Percentiles rank a stretch among this genome's conserved stretches.
phyloP scores from a whole-genome alignment of 2,113 vertebrate species.

The Pelecanus crispus region DNA sequence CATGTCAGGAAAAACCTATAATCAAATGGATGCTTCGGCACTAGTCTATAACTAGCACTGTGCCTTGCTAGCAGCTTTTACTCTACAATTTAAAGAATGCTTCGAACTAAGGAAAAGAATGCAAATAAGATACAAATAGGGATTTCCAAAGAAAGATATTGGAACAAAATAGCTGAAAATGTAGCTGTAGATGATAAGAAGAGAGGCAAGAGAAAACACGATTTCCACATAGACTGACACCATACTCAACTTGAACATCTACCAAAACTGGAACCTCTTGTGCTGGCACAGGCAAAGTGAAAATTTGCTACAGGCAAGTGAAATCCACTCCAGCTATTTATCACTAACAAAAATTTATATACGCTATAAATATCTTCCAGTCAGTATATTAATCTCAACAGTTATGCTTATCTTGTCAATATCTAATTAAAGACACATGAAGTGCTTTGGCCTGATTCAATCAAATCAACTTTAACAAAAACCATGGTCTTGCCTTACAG shows the following conservation, averaged over 20 bases:
- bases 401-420: neutral
- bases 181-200: neutral
- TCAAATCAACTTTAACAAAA: neutral
- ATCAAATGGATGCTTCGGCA: neutral
- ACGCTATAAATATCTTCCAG: neutral
- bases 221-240: neutral
- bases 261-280: neutral
- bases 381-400: neutral
- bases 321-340: neutral
- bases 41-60: neutral
- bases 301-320: neutral
- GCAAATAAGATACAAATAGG: neutral
- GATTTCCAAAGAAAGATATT: neutral
- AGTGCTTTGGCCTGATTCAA: neutral
- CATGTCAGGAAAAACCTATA: neutral
- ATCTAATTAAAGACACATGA: neutral
- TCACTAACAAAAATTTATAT: neutral
- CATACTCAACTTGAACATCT: neutral
- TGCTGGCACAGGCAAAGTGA: neutral
- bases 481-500: neutral
- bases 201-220: neutral
- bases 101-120: neutral
- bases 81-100: neutral
- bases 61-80: neutral
- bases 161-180: neutral